Base-by-base conservation (phyloP, 2,888 invertebrate species). In the Drosophila acutilabella region DNA sequence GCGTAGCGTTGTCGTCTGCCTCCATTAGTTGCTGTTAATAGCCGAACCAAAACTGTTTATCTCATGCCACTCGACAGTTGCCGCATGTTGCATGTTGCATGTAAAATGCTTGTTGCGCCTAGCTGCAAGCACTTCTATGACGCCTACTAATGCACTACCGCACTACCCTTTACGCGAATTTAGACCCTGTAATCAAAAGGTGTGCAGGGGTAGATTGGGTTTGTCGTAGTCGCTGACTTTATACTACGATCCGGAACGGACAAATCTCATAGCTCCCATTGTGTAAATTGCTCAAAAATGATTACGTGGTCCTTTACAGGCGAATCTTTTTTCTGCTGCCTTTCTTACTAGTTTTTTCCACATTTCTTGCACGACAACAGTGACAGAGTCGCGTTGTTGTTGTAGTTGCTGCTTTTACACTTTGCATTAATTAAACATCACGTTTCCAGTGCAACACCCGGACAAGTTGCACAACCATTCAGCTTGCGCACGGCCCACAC, bases 351-450 rank as follows among this genome's bases (percentile, higher is more conserved):
- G 8, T 8, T 30, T 23, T 16, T 11, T 26, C 1, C 30, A 13
- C 53, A 42, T 14, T 33, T 7, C 2, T n/a, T 20, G 11, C 50
- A 50, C 48, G 41, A 42, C 20, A 50, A 14, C 42, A 26, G 13
- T 13, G 13, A 36, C 36, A 14, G 36, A 53, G 47, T n/a, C 53
- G 50, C 44, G 48, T 48, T 61, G 57, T 30, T n/a, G 36, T 41
- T 56, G 36, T 45, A 54, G 57, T 33, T 30, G 36, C 42, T 56
- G 67, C 67, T 44, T 45, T 71, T 75, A 73, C 79, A 80, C 78
- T 81, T 86, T 77, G 72, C 88, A 88, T 90, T 90, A 90, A 90
- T 90, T 90, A 87, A 89, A 86, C 85, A 89, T 86, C 82, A 90
- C 85, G 89, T 89, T 85, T 81, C 74, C 82, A 85, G 86, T 80